Conservation (phyloP, 2,113 vertebrate genomes). For the Xerus inauris region DNA sequence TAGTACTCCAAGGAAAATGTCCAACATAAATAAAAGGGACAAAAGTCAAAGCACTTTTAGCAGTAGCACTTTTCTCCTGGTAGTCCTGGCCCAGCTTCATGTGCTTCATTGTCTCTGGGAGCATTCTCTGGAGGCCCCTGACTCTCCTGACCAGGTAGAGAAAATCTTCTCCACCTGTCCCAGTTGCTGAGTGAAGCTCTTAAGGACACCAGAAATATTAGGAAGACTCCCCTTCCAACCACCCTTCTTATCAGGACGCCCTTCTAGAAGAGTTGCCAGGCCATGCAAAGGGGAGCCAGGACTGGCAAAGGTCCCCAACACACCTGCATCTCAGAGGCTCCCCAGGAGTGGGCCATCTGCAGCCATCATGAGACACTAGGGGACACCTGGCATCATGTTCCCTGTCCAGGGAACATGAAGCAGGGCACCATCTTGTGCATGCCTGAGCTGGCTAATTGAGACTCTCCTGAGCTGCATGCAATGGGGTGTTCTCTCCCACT, state of each 20-base stretch:
- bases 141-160: too few species aligned
- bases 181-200: background rate
- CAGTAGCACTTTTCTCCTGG: background rate
- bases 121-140: background rate
- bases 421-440: background rate
- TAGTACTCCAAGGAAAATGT: background rate
- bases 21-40: background rate
- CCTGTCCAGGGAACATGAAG: background rate
- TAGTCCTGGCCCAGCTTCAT: fast-evolving
- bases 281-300: background rate
- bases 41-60: background rate
- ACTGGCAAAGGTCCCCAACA: background rate
- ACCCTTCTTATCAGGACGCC: background rate
- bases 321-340: too few species aligned
- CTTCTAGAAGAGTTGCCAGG: background rate
- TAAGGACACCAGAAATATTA: background rate
- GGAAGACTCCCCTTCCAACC: background rate
- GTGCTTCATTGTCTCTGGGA: fast-evolving
- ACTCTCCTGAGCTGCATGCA: background rate
- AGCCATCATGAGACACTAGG: background rate
- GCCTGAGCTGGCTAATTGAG: background rate
- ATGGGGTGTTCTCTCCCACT: background rate
- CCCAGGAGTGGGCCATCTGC: background rate
- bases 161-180: background rate
- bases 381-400: too few species aligned